These are phyloP conservation scores for Luffia ferchaultella DNA, from an alignment of 2,888 invertebrate species.

Conservation along the genomic window DNA sequence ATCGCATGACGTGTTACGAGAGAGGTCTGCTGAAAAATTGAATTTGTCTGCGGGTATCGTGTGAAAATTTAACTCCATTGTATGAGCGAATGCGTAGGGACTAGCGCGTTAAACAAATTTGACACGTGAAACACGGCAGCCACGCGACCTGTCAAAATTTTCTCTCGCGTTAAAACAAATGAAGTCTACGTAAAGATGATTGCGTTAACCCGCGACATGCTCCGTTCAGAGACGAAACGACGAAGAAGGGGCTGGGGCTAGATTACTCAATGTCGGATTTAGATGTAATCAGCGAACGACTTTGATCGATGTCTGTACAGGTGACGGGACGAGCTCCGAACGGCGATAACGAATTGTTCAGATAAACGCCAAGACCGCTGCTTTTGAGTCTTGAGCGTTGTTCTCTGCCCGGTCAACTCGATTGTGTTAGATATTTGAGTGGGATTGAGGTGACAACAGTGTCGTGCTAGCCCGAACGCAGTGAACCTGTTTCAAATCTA, in stretches of 20 bases:
- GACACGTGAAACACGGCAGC: background rate
- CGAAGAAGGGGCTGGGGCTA: background rate
- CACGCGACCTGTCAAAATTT: background rate
- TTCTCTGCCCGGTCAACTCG: background rate
- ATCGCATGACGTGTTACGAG: no score
- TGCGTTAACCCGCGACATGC: background rate
- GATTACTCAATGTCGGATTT: background rate
- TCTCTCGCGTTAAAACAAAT: background rate
- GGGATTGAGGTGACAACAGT: no score
- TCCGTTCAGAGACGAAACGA: background rate
- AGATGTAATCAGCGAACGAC: background rate
- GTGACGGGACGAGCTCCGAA: background rate
- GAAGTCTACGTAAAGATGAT: background rate
- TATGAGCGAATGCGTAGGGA: no score
- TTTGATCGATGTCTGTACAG: background rate
- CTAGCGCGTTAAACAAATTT: no score
- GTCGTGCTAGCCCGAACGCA: no score
- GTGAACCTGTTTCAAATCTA: no score
- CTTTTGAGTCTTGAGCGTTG: background rate
- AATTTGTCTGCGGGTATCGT: no score
- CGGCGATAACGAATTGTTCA: background rate
- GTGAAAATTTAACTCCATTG: no score
- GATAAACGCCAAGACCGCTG: background rate
- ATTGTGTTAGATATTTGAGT: no score
- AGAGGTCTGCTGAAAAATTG: no score